Evolutionary conservation across 1,140 invertebrate genomes (phyloP).

Genomic region (Dolichoris vasculosae): DNA sequence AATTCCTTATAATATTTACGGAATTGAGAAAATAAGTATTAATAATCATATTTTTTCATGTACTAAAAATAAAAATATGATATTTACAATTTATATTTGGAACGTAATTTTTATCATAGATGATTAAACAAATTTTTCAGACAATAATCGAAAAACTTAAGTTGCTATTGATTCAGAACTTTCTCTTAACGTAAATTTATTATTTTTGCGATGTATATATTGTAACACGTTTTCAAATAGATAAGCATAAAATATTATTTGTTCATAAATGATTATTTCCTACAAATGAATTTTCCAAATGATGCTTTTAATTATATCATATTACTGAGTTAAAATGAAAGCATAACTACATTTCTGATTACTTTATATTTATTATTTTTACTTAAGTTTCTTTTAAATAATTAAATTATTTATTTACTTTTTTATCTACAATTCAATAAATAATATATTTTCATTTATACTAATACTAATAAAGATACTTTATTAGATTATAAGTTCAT

Average conservation of each 20-base stretch:
- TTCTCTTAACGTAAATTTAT: neutral
- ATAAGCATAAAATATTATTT: neutral
- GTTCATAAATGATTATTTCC: neutral
- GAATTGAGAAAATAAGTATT: no score
- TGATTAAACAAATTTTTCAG: neutral
- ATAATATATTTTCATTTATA: no score
- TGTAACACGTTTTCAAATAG: neutral
- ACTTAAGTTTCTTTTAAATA: no score
- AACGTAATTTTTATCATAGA: neutral
- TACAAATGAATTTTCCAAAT: neutral
- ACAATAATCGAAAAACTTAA: neutral
- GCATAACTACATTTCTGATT: neutral
- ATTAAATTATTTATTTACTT: no score
- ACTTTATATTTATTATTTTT: no score
- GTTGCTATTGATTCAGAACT: neutral
- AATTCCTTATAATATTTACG: no score
- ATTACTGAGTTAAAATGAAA: neutral
- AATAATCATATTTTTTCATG: no score
- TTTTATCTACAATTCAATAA: no score
- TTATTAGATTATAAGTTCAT: no score
- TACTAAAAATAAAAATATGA: no score
- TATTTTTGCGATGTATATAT: no score
- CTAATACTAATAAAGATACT: no score
- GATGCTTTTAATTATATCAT: neutral
- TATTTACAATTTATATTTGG: neutral